These are phyloP conservation scores for Nomada ferruginata DNA, from an alignment of 2,888 invertebrate genomes.

Conservation along the genomic window DNA sequence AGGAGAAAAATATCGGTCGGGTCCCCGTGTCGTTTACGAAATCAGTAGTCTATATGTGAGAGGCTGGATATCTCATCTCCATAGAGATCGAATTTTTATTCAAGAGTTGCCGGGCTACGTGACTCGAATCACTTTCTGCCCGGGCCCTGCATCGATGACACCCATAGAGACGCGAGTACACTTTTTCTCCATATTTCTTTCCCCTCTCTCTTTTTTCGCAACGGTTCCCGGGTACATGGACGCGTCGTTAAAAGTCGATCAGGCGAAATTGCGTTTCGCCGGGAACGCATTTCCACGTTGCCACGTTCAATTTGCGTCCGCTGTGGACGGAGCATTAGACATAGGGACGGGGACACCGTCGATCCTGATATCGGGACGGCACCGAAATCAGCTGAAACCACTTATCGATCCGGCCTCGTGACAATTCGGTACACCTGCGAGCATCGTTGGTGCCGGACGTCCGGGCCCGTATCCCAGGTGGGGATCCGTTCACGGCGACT, in stretches of 20 bases:
- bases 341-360: background rate
- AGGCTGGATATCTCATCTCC: slow-evolving; percentile 60
- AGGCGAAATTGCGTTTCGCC: background rate
- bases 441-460: background rate
- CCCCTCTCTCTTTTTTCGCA: too few relatives aligned
- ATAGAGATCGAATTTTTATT: slow-evolving; percentile 67
- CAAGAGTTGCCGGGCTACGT: slow-evolving; percentile 54
- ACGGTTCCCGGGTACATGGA: background rate
- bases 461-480: too few relatives aligned
- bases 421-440: slow-evolving; percentile 41
- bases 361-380: background rate
- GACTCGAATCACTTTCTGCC: slow-evolving; percentile 57
- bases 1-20: background rate
- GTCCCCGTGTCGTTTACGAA: slow-evolving; percentile 44
- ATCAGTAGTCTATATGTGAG: slow-evolving; percentile 54
- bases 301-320: slow-evolving; percentile 3
- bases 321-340: background rate
- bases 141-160: slow-evolving; percentile 47
- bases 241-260: slow-evolving; percentile 35
- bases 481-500: slow-evolving; percentile 7
- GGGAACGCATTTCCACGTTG: background rate
- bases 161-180: slow-evolving; percentile 37
- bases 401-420: slow-evolving; percentile 39
- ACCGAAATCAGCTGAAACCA: slow-evolving; percentile 17
- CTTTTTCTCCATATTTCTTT: background rate